Evolutionary conservation across 2,113 vertebrate genomes (phyloP), one percentile per base, ranked within the genome.

Genomic region (Dissostichus mawsoni): DNA sequence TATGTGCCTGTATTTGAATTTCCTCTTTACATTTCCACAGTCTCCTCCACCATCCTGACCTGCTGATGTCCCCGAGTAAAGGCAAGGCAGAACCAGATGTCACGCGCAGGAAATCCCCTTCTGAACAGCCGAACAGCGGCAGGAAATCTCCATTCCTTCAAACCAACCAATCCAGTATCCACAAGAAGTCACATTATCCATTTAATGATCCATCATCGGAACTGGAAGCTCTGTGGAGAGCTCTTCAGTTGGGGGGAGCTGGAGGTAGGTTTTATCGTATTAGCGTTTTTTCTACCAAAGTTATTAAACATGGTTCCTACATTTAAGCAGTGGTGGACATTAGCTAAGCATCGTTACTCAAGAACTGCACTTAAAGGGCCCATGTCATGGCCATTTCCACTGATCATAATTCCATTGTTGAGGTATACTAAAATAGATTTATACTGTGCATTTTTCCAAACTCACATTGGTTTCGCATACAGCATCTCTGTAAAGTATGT

Each of bases 61-160:
- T 86, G 78, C 92, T 94, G 80, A 87, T 51, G 68, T 94, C 89
- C 2, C 74, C 65, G 48, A 95, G 94, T 78, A 96, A 94, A 25
- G 1, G 94, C 55, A 84, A 90, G 1, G 17, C 80, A 18, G 93
- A 94, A 9, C 78, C 94, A 0, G 96, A 98, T 20, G 93, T 95
- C 83, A 93, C 94, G 78, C 89, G 93, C 75, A 80, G 95, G 41
- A 97, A 95, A 80, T 95, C 96, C 64, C 73, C 96, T 56, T 89
- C 92, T 0, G 96, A 96, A 53, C 96, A 96, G 57, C 17, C 29
- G 1, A 81, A 18, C 13, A 10, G 67, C 4, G 11, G 72, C 66
- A 82, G 66, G 48, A 90, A 68, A 20, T 79, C 87, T 0, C 69
- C 25, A 0, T 80, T 71, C 29, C 18, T 7, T 73, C 82, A 79